phyloP scores from a whole-genome alignment of 2,797 vertebrate genomes.

The Neosilurus mollespiculum region DNA sequence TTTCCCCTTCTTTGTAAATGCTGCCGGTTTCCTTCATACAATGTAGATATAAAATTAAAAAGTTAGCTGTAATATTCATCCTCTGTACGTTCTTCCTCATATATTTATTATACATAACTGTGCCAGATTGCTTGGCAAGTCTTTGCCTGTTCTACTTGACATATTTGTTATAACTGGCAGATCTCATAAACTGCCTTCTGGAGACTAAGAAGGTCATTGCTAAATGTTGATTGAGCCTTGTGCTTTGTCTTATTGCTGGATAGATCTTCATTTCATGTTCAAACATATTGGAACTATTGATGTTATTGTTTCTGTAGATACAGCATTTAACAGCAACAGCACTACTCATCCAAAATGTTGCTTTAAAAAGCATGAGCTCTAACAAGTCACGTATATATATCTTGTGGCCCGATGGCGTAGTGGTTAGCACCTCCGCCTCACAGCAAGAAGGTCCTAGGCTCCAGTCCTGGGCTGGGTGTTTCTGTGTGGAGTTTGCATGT shows the following conservation, averaged over 20 bases:
- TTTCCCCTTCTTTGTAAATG: not conserved
- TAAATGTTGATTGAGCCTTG: not conserved
- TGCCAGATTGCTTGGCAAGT: conserved; percentile 11
- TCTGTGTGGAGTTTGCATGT: too few species aligned
- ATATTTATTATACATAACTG: conserved; percentile 1
- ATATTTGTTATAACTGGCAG: conserved; percentile 18
- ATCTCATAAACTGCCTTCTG: conserved; percentile 18
- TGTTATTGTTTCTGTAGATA: not conserved
- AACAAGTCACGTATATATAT: not conserved
- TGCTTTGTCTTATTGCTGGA: conserved; percentile 3
- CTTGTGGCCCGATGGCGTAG: too few species aligned
- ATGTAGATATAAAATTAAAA: not conserved
- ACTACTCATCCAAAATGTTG: not conserved
- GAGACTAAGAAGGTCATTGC: not conserved
- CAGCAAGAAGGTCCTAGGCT: too few species aligned
- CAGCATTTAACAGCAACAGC: too few species aligned
- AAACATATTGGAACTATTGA: not conserved
- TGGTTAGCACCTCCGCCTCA: too few species aligned
- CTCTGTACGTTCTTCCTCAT: not conserved
- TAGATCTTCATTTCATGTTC: not conserved
- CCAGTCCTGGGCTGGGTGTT: too few species aligned
- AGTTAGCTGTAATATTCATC: not conserved
- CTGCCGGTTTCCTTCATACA: not conserved
- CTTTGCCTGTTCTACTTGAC: not conserved
- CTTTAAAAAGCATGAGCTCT: not conserved